Evolutionary conservation across 2,888 invertebrate species (phyloP), one percentile per base, ranked within the genome.

Genomic region (Aplocera efformata): DNA sequence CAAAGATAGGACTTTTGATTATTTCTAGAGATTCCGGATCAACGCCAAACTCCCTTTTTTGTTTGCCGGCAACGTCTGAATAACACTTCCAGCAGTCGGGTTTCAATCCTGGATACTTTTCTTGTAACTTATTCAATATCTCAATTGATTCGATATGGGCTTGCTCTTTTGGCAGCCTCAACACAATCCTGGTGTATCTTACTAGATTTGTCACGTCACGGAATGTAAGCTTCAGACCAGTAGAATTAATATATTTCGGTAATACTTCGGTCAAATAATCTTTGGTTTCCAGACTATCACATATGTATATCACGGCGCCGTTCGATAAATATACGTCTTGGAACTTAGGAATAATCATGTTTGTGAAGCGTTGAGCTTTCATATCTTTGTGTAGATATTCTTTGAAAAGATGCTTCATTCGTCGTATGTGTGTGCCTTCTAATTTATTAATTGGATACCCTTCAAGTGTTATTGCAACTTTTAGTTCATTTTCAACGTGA

Each of bases 21-120:
- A 85, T 65, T 35, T 81, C 75, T 23, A 86, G 43, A 0, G 86
- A 86, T 25, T 76, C 75, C 0, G 83, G 84, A 43, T 86, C 86
- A 0, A 86, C 82, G 0, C 86, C 86, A 33, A 84, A 86, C 40
- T 85, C 79, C n/a, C 86, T 57, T 35, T 82, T 86, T 41, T 82
- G 81, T 49, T 84, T 85, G 0, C 86, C 86, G 13, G 79, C 78
- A 0, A 85, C 76, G 47, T 85, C 81, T 0, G 84, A 84, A 47
- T 86, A 86, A 32, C 74, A 78, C 37, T 86, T 86, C 85, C 85
- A 86, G 35, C 79, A 73, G 33, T 81, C 77, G 1, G 76, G 78
- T 32, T 79, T 84, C n/a, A 86, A 59, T 3, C 60, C 59, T 0
- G 83, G 75, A 54, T 84, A 83, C 4, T 53, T 66, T 4, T 48